Base-by-base conservation (phyloP, 2,888 invertebrate genomes). In the Scaptomyza polygonia region DNA sequence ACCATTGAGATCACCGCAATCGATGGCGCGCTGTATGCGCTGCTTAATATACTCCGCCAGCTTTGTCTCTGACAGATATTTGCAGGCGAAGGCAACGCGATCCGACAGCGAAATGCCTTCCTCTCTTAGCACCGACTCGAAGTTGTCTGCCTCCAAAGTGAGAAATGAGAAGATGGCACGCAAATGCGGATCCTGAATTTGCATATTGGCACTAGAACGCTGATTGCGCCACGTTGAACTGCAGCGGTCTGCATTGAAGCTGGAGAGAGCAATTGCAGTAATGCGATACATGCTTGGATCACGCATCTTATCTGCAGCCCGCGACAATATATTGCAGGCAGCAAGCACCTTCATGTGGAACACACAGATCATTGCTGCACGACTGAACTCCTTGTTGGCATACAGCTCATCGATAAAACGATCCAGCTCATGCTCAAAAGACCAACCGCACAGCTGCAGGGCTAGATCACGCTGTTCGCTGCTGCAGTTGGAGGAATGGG, bases 141-240 rank as follows among this genome's bases (percentile, higher is more conserved):
- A 97, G 81, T 93, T 94, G 76, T 95, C 95, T 85, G 94, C 94
- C 53, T 97, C 96, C 32, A 96, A 94, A 0, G 97, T 96, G 67
- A 98, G 93, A 93, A 98, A 98, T 48, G 95, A 95, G 93, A 98
- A 98, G 91, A 97, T 95, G 6, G 97, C 97, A 86, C 97, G 94
- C 69, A 99, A 93, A 92, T 98, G 97, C 0, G 98, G 96, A 93
- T 98, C 96, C n/a, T 94, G 93, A 53, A 98, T 93, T 89, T 96
- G 95, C 18, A 93, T 93, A 79, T 95, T 94, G n/a, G 97, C 95
- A 42, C 92, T 93, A 0, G 94, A 92, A 79, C 96, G 96, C 59
- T 96, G 94, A 91, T 94, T 95, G 62, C 94, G 94, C 97, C 95
- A 98, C 88, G 96, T 93, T 1, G 77, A 77, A 21, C 95, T 95